Evolutionary conservation across 2,797 vertebrate species (phyloP), one percentile per base, ranked within the genome.

Genomic region (Catamblyrhynchus diadema): DNA sequence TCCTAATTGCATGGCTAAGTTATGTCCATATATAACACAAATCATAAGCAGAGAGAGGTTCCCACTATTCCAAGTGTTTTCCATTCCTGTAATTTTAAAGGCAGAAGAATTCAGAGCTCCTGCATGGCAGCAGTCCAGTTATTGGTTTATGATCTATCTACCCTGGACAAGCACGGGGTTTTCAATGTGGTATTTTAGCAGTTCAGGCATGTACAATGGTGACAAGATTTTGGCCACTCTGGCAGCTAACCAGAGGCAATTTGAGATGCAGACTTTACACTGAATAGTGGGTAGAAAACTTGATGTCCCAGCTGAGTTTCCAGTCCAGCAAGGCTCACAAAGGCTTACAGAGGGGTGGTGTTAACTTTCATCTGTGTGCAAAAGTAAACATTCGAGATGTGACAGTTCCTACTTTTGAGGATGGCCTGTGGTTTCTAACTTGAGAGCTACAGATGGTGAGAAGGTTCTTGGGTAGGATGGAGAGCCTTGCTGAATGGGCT

Each of bases 351-450:
- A 64, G 66, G 81, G 18, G 47, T 35, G 32, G 24, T 30, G 44
- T 69, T 74, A 74, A 22, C 56, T 60, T 92, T 35, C 17, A 30
- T 24, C 44, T 39, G 6, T 27, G 24, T 77, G 32, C 48, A 81
- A 8, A 73, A 80, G 33, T 42, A 50, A 73, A 23, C 1, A 2
- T 57, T 72, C 0, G 0, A 22, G 8, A 13, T 32, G 8, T 72
- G 48, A 48, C 37, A 25, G 21, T 66, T 51, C 10, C 41, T 57
- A 0, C 28, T 66, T 75, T 27, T 51, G 82, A 80, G 83, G 60
- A 41, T 57, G 35, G 35, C 37, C 44, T 56, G n/a, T 62, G 54
- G 66, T 79, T 75, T 78, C 39, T 45, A 8, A 19, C 24, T 64
- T 47, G 51, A 80, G 33, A 50, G 32, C 75, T 83, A 47, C 48